phyloP scores from a whole-genome alignment of 2,888 invertebrate genomes.

The Ophioninae sp. region DNA sequence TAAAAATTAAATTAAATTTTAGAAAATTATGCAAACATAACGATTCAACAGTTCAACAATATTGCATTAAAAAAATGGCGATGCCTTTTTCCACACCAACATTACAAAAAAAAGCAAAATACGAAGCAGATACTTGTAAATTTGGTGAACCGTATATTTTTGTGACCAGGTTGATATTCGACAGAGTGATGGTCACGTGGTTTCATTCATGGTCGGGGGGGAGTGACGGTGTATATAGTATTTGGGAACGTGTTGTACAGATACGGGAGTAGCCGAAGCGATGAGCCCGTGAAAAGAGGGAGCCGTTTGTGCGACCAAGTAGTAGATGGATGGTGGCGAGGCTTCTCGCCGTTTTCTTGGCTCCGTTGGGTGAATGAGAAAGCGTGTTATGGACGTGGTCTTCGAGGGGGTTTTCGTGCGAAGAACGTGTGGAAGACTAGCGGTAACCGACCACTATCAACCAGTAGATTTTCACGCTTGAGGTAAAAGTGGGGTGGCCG shows the following conservation, averaged over 20 bases:
- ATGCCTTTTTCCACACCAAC: too few species aligned
- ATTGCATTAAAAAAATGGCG: too few species aligned
- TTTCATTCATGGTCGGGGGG: constrained; percentile 14
- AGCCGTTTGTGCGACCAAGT: constrained; percentile 45
- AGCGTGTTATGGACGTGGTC: constrained; percentile 14
- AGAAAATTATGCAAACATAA: too few species aligned
- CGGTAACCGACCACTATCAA: constrained; percentile 23
- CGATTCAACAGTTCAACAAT: too few species aligned
- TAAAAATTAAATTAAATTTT: too few species aligned
- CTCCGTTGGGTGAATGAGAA: constrained; percentile 37
- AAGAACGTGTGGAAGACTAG: constrained; percentile 48
- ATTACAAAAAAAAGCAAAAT: too few species aligned
- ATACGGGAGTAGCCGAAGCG: constrained; percentile 17
- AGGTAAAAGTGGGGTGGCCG: not conserved
- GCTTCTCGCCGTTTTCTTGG: constrained; percentile 50
- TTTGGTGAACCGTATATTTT: too few species aligned
- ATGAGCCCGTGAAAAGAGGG: constrained; percentile 57
- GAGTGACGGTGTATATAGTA: not conserved
- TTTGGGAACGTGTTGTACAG: not conserved
- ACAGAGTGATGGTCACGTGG: constrained; percentile 13
- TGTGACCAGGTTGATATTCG: not conserved
- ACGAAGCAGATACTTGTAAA: too few species aligned
- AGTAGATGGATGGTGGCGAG: constrained; percentile 60
- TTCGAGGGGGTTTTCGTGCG: constrained; percentile 14
- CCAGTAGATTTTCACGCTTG: constrained; percentile 1